phyloP scores from a whole-genome alignment of 2,113 vertebrate genomes.

The Rhinogobius similis region DNA sequence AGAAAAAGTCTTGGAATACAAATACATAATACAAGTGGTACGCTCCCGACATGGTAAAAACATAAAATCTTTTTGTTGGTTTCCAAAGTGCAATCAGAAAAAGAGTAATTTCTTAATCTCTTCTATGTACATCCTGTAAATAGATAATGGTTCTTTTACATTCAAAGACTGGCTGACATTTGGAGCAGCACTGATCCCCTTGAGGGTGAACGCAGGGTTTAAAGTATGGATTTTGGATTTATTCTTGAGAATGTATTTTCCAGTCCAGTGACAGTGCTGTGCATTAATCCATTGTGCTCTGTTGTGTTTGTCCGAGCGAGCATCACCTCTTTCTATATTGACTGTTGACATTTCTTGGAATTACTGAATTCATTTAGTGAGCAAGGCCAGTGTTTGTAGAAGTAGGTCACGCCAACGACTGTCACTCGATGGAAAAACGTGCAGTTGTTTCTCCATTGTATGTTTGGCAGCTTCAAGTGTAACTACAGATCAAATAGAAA shows the following conservation, averaged over 20 bases:
- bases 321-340: slow-evolving; percentile 23
- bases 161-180: not conserved
- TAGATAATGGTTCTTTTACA: not conserved
- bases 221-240: slow-evolving; percentile 17
- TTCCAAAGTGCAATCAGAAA: not conserved
- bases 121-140: not conserved
- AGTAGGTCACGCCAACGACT: slow-evolving; percentile 36
- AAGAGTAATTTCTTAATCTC: not conserved
- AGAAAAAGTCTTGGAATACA: not conserved
- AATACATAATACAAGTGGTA: not conserved
- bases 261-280: not conserved
- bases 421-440: not conserved
- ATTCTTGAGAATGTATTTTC: not conserved
- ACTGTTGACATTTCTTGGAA: slow-evolving; percentile 46
- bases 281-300: not conserved
- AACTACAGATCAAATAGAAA: slow-evolving; percentile 19
- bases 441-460: slow-evolving; percentile 3
- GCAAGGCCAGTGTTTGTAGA: slow-evolving; percentile 35
- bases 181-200: slow-evolving; percentile 10
- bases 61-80: not conserved
- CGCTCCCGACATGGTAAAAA: not conserved
- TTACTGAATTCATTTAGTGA: slow-evolving; percentile 10
- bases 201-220: slow-evolving; percentile 13
- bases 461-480: slow-evolving; percentile 4
- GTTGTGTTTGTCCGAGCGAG: slow-evolving; percentile 5